Base-by-base conservation (phyloP, 92 coral and sea anemone species). In the Phenganax marumi region DNA sequence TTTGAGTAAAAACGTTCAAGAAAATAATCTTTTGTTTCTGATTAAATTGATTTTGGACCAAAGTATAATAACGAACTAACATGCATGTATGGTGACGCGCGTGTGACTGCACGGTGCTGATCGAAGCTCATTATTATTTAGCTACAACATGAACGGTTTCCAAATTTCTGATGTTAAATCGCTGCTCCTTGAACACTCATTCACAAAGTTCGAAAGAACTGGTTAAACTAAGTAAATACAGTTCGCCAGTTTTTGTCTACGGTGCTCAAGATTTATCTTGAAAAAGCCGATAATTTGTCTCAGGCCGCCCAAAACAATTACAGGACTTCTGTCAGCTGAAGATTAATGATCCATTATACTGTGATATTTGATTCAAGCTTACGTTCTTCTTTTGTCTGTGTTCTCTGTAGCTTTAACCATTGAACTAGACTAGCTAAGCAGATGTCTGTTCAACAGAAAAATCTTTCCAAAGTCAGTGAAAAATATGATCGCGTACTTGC, bases 221-320 rank as follows among this genome's bases (percentile, higher is more conserved):
- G 10, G 72, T 33, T 48, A 66, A 66, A 66, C 72, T 66, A 12
- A 66, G 43, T 66, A 66, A 50, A 54, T 76, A 76, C 26, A 54
- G 13, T n/a, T 48, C 58, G 26, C 73, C 24, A 57, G 23, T 24
- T 26, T 57, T 60, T 77, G 52, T 77, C 46, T 63, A 53, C 7
- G 54, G 16, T 17, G 65, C 33, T 39, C 70, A 53, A n/a, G 23
- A 21, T 77, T 77, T 56, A 77, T 18, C 26, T 72, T 10, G 33
- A 52, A 62, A 78, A 78, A 78, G 72, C 83, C 83, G 46, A 63
- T 78, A 78, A 78, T 78, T 78, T 78, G 47, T 33, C 73, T 78
- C 58, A 52, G 72, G 73, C 83, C 83, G 58, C 72, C 83, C 73
- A 60, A 78, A 78, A 78, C 73, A 78, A 78, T 78, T 61, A 78